These are phyloP conservation scores for Apodemus agrarius DNA, from an alignment of 2,797 vertebrate genomes.

Conservation along the genomic window DNA sequence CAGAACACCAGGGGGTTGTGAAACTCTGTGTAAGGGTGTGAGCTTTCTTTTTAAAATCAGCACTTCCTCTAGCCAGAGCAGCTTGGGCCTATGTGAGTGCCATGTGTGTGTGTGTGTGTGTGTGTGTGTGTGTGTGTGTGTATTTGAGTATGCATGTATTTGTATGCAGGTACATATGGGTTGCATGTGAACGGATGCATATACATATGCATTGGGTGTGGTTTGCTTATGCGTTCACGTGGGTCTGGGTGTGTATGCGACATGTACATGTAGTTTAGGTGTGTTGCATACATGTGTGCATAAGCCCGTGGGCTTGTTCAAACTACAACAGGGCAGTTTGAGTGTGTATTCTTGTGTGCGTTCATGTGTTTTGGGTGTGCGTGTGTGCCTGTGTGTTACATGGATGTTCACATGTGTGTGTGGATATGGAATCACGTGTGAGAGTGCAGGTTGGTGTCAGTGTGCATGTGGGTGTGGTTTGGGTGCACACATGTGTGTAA, in stretches of 20 bases:
- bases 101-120: background rate
- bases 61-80: background rate
- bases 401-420: background rate
- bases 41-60: background rate
- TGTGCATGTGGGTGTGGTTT: background rate
- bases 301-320: background rate
- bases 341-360: background rate
- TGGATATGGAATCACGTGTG: background rate
- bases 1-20: too few species aligned
- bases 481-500: background rate
- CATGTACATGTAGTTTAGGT: background rate
- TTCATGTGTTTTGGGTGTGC: background rate
- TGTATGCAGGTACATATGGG: background rate
- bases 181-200: background rate
- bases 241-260: background rate
- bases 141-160: background rate
- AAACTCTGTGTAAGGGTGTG: background rate
- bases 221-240: background rate
- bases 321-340: background rate
- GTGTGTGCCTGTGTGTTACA: background rate
- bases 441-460: background rate
- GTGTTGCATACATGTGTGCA: too few species aligned
- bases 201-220: background rate
- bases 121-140: background rate
- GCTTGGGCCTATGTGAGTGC: too few species aligned